A percentile compares a stretch with the other conserved stretches of the same genome.
phyloP scores from a whole-genome alignment of 2,888 invertebrate genomes.

The Orgyia antiqua region DNA sequence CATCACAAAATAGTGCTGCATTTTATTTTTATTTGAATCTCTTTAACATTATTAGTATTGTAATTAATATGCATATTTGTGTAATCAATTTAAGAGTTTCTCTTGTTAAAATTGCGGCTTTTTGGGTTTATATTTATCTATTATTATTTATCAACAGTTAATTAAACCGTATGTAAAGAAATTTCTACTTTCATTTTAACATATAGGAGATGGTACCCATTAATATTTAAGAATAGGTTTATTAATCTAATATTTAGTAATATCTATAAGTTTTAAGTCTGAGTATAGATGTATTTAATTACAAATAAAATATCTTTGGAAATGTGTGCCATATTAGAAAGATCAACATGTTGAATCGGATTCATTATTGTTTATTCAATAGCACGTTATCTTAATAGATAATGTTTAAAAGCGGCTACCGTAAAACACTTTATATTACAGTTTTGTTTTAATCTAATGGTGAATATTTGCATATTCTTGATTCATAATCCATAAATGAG shows the following conservation, averaged over 20 bases:
- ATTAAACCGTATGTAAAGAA: constrained; percentile 9
- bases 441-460: no score
- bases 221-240: constrained; percentile 4
- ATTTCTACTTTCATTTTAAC: constrained; percentile 16
- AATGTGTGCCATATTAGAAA: constrained; percentile 5
- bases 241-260: constrained; percentile 2
- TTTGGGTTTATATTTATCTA: constrained; percentile 12
- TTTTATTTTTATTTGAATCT: constrained; percentile 10
- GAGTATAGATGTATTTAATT: constrained; percentile 5
- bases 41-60: constrained; percentile 6
- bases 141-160: constrained; percentile 9
- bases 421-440: no score
- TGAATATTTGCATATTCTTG: no score
- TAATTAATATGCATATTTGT: constrained; percentile 12
- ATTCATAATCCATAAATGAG: no score
- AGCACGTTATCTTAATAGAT: no score
- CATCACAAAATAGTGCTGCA: constrained; percentile 33
- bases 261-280: constrained; percentile 5
- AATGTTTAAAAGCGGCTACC: no score
- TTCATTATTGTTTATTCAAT: no score
- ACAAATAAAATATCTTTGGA: constrained; percentile 6
- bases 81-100: constrained; percentile 13
- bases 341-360: no score
- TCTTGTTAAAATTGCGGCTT: constrained; percentile 6
- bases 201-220: constrained; percentile 9